phyloP scores from a whole-genome alignment of 2,797 vertebrate species.

The Pseudotriccus pelzelni region DNA sequence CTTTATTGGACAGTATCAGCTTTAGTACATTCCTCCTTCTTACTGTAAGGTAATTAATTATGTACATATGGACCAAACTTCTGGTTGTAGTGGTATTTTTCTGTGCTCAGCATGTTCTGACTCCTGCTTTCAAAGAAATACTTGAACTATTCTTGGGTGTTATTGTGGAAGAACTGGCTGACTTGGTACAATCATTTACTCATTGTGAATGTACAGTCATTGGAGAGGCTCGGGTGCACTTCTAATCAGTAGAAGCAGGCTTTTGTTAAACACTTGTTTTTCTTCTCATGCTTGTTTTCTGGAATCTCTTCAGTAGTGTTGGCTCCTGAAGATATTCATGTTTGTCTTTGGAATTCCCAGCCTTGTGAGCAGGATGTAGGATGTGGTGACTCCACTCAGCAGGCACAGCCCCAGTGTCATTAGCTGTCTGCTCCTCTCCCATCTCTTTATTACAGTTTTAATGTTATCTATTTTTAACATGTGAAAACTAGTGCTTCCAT shows the following conservation, averaged over 20 bases:
- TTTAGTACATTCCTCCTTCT: background rate
- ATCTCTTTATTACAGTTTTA: background rate
- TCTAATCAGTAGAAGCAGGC: background rate
- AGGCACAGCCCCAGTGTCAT: background rate
- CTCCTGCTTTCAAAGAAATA: background rate
- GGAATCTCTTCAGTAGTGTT: background rate
- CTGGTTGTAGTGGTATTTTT: background rate
- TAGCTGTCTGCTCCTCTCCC: background rate
- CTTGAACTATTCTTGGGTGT: background rate
- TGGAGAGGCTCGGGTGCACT: background rate
- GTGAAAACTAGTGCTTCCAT: background rate
- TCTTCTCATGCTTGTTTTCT: background rate
- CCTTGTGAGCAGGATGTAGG: background rate
- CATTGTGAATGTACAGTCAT: background rate
- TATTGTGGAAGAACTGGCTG: constrained; percentile 10
- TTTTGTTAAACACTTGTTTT: constrained; percentile 8
- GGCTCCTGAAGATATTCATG: background rate
- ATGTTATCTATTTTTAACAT: background rate
- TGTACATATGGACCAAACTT: background rate
- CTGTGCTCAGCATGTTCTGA: background rate
- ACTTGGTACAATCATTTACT: constrained; percentile 15
- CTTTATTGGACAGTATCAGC: background rate
- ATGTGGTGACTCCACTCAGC: background rate
- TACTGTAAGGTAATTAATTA: background rate
- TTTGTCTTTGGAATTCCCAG: background rate